A percentile compares a stretch with the other conserved stretches of the same genome.
phyloP scores from a whole-genome alignment of 2,113 vertebrate species.

The Epinephelus moara region DNA sequence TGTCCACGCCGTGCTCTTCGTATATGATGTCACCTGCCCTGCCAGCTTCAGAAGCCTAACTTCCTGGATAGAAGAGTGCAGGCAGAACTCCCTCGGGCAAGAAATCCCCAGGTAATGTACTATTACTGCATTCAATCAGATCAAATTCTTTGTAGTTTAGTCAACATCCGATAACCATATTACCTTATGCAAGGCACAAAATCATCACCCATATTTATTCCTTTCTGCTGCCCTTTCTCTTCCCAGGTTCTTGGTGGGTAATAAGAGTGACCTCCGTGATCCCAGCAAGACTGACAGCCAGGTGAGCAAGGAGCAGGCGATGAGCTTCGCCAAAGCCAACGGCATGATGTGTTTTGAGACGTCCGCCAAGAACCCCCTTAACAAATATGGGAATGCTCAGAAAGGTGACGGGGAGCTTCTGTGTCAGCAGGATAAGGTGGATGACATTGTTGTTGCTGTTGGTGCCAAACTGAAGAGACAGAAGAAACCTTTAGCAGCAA shows the following conservation, averaged over 20 bases:
- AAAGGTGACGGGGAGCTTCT: slow-evolving; percentile 19
- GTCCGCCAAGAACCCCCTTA: slow-evolving; percentile 91
- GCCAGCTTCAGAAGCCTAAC: slow-evolving; percentile 90
- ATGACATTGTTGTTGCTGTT: slow-evolving; percentile 92
- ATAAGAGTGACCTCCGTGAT: slow-evolving; percentile 90
- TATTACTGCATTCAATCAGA: neutral
- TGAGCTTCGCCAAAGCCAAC: slow-evolving; percentile 91
- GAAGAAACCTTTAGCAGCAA: slow-evolving; percentile 74
- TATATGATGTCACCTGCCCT: slow-evolving; percentile 93
- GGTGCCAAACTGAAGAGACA: slow-evolving; percentile 92
- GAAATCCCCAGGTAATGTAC: slow-evolving; percentile 87
- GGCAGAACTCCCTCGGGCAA: slow-evolving; percentile 88
- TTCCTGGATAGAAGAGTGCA: slow-evolving; percentile 94
- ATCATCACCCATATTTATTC: neutral
- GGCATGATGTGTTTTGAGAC: slow-evolving; percentile 94
- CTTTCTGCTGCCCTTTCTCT: fast-evolving
- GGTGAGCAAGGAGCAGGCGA: slow-evolving; percentile 90
- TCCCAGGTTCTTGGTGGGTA: slow-evolving; percentile 93
- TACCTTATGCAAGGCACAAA: neutral
- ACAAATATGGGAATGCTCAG: slow-evolving; percentile 41
- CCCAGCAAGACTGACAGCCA: slow-evolving; percentile 77
- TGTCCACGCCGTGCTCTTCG: slow-evolving; percentile 93
- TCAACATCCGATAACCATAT: neutral
- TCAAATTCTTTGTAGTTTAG: neutral
- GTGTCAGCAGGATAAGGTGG: slow-evolving; percentile 87